phyloP scores from a whole-genome alignment of 2,797 vertebrate species.

The Somateria mollissima region DNA sequence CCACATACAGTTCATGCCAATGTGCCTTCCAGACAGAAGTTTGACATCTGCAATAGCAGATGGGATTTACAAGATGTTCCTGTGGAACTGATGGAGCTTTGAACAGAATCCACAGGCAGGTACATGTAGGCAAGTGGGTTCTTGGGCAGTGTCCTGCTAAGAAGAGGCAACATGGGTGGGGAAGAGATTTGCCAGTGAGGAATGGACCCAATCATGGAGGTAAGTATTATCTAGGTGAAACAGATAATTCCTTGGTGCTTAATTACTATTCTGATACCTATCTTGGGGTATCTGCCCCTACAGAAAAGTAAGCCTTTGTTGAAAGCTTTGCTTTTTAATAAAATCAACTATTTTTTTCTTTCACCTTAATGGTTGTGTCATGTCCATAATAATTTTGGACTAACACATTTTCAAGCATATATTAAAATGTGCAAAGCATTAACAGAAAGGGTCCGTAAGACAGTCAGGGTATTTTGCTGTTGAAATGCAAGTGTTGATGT shows the following conservation, averaged over 20 bases:
- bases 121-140: not conserved
- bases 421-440: not conserved
- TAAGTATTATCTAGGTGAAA: not conserved
- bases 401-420: not conserved
- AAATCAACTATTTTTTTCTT: not conserved
- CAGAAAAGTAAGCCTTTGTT: not conserved
- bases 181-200: not conserved
- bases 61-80: not conserved
- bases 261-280: not conserved
- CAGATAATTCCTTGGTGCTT: not conserved
- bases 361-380: not conserved
- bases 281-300: not conserved
- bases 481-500: not conserved
- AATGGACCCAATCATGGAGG: not conserved
- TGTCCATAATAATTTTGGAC: not conserved
- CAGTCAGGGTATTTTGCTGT: not conserved
- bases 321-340: not conserved
- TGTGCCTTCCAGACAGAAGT: not conserved
- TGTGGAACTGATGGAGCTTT: not conserved
- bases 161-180: not conserved
- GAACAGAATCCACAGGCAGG: not conserved
- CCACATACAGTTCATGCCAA: fast-evolving
- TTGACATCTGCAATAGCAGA: not conserved
- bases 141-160: not conserved
- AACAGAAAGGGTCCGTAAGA: not conserved